Percentiles rank a stretch among this genome's conserved stretches.
These are phyloP conservation scores for Enteromius thamalakanensis DNA, from an alignment of 2,797 vertebrate species.

Conservation along the genomic window DNA sequence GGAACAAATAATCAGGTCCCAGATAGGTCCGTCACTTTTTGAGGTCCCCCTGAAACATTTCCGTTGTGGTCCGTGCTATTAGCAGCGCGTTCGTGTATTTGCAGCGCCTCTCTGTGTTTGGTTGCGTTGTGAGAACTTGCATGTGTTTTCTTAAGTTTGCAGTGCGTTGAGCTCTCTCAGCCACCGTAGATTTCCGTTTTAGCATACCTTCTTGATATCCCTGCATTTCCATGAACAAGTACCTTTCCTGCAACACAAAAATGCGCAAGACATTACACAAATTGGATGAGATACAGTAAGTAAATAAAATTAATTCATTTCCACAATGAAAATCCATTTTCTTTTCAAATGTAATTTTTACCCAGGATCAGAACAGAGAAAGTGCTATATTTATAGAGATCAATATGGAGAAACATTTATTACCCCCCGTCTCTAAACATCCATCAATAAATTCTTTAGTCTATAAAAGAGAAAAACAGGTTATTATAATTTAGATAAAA, in stretches of 20 bases:
- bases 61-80: too few species aligned
- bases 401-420: constrained; percentile 30
- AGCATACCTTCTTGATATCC: constrained; percentile 95
- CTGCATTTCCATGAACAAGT: constrained; percentile 97
- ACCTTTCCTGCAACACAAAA: constrained; percentile 85
- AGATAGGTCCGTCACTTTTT: too few species aligned
- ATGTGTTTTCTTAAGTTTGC: too few species aligned
- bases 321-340: background rate
- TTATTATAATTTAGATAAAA: constrained; percentile 15
- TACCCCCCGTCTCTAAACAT: constrained; percentile 96
- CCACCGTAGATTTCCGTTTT: too few species aligned
- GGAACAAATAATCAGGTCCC: too few species aligned
- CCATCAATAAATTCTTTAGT: constrained; percentile 99
- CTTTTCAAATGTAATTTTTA: background rate
- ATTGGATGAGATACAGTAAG: background rate
- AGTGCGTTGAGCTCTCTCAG: too few species aligned
- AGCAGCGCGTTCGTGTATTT: too few species aligned
- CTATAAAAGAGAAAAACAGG: constrained; percentile 72
- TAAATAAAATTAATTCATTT: background rate
- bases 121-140: too few species aligned
- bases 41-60: too few species aligned
- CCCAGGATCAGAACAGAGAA: background rate
- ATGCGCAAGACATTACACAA: background rate
- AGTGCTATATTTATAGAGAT: background rate
- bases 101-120: too few species aligned